phyloP scores from a whole-genome alignment of 2,113 vertebrate genomes.

The Macaca mulatta region DNA sequence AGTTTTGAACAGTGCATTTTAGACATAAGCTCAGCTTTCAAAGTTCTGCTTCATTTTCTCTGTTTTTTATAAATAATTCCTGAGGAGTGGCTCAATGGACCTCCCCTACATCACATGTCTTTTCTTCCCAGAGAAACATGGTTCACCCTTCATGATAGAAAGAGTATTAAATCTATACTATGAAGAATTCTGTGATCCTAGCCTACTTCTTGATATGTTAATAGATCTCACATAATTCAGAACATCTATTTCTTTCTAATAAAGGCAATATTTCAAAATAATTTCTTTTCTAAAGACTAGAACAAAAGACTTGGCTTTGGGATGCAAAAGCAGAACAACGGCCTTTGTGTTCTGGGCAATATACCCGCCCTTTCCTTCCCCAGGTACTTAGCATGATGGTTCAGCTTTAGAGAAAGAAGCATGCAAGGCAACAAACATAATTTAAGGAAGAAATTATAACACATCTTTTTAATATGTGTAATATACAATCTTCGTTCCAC shows the following conservation, averaged over 20 bases:
- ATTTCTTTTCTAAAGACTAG: background rate
- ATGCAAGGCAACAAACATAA: background rate
- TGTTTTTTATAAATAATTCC: background rate
- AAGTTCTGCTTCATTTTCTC: background rate
- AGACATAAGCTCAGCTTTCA: background rate
- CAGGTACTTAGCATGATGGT: background rate
- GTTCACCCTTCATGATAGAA: background rate
- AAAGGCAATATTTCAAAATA: background rate
- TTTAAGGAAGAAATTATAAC: background rate
- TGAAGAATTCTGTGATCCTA: background rate
- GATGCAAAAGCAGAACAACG: background rate
- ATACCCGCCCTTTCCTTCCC: background rate
- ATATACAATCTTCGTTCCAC: background rate
- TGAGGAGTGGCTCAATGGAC: too few species aligned
- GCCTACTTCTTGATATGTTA: background rate
- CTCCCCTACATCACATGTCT: background rate
- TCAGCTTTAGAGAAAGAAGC: background rate
- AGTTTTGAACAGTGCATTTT: background rate
- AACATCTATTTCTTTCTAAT: background rate
- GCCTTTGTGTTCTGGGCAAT: background rate
- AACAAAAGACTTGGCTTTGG: background rate
- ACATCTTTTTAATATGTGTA: background rate
- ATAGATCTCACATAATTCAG: background rate
- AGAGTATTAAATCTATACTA: background rate
- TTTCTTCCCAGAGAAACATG: background rate